Base-by-base conservation (phyloP, 2,113 vertebrate species). In the Brachypodius melanocephalos region DNA sequence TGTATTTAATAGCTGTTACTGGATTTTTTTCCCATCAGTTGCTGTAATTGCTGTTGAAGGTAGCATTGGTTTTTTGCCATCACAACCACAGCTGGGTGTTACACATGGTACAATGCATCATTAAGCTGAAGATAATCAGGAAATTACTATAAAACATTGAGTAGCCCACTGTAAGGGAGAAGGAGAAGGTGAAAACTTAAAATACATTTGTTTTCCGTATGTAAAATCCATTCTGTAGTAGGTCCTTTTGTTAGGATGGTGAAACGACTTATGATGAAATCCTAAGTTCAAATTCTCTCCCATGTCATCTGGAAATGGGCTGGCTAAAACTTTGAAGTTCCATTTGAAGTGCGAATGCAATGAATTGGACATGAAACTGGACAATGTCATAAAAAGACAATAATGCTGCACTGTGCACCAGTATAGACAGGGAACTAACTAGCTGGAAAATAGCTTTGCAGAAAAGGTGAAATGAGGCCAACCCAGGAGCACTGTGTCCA, bases 401-500 rank as follows among this genome's bases (percentile, higher is more conserved):
- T 51, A 79, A 2, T 16, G 3, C 15, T 7, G 2, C 28, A 19
- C 5, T 0, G 0, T 51, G 24, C 7, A 43, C 16, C 9, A 24
- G 0, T 81, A 40, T 24, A 32, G 20, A 29, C 12, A 51, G 32
- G 32, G 14, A 12, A 2, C 29, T 79, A 51, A 31, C 9, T n/a
- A 46, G 20, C 52, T 51, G 58, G 48, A 77, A 71, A 49, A 28
- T 7, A 78, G 8, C 34, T 62, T 52, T 82, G 29, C 29, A 31
- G 49, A 32, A 66, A 24, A 66, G 51, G 18, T 73, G 67, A 54
- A 43, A 32, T 67, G 43, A 57, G 49, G 26, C n/a, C 31, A 14
- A 16, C 6, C 6, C 11, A 67, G 25, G 12, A 66, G 28, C 10
- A 17, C 26, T 63, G 21, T 71, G 29, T 71, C 38, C 34, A 5